Evolutionary conservation across 2,888 invertebrate genomes (phyloP).

Genomic region (Aleiodes alternator): DNA sequence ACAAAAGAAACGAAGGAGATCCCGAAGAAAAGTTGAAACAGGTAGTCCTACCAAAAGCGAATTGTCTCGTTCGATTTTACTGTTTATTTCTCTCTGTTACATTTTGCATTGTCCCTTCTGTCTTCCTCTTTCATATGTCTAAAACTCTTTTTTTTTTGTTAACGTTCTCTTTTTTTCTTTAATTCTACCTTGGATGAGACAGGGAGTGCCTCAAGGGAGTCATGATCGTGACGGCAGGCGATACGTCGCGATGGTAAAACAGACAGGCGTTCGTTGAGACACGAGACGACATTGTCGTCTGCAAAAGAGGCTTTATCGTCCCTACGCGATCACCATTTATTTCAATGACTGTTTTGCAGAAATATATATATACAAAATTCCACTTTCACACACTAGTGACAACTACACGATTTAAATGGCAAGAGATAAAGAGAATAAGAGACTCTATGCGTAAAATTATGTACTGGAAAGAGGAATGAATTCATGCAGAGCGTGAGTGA

Average conservation of each 20-base stretch:
- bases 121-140: constrained; percentile 33
- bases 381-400: constrained; percentile 8
- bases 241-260: constrained; percentile 44
- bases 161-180: constrained; percentile 16
- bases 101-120: constrained; percentile 33
- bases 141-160: constrained; percentile 26
- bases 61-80: constrained; percentile 48
- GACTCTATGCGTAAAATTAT: constrained; percentile 36
- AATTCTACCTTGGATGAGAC: constrained; percentile 2
- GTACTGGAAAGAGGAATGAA: neutral
- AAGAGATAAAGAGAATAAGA: constrained; percentile 46
- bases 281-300: constrained; percentile 36
- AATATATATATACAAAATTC: constrained; percentile 10
- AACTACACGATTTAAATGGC: neutral
- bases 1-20: constrained; percentile 52
- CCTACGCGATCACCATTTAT: constrained; percentile 28
- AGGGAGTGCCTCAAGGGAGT: constrained; percentile 26
- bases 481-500: constrained; percentile 30
- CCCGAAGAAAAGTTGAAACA: constrained; percentile 40
- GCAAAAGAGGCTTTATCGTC: constrained; percentile 28
- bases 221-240: constrained; percentile 40
- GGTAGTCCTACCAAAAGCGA: constrained; percentile 47
- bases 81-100: constrained; percentile 39
- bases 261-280: constrained; percentile 34
- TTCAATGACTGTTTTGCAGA: neutral